Evolutionary conservation across 2,113 vertebrate species (phyloP).

Genomic region (Cololabis saira): DNA sequence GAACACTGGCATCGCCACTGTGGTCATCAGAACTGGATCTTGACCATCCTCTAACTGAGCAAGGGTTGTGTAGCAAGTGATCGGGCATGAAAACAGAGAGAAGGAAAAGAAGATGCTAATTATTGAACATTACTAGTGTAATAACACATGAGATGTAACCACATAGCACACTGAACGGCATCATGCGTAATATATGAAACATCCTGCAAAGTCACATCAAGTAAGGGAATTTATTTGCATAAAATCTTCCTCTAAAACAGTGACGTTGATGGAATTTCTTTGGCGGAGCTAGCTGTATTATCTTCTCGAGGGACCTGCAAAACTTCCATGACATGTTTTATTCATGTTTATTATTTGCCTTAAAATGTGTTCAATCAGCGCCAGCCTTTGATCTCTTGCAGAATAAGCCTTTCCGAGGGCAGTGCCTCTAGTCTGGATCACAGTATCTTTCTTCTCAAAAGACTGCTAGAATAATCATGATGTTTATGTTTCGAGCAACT

Average conservation of each 20-base stretch:
- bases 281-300: constrained; percentile 33
- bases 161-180: background rate
- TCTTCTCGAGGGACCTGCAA: constrained; percentile 47
- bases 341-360: constrained; percentile 74
- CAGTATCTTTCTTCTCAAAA: constrained; percentile 52
- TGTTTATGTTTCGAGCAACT: constrained; percentile 70
- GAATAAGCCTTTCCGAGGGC: constrained; percentile 68
- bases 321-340: constrained; percentile 71
- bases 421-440: constrained; percentile 52
- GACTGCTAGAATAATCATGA: constrained; percentile 73
- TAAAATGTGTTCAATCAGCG: constrained; percentile 69
- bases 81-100: constrained; percentile 8
- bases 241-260: constrained; percentile 17
- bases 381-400: constrained; percentile 66
- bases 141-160: constrained; percentile 7
- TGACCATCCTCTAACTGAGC: constrained; percentile 90
- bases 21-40: constrained; percentile 95
- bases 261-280: constrained; percentile 28
- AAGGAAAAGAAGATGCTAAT: constrained; percentile 15
- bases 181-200: constrained; percentile 29
- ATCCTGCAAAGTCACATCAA: constrained; percentile 25
- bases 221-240: constrained; percentile 11
- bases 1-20: constrained; percentile 98
- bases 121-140: constrained; percentile 35
- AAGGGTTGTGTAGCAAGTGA: constrained; percentile 21